phyloP scores from a whole-genome alignment of 2,113 vertebrate genomes.

The Hemicordylus capensis region DNA sequence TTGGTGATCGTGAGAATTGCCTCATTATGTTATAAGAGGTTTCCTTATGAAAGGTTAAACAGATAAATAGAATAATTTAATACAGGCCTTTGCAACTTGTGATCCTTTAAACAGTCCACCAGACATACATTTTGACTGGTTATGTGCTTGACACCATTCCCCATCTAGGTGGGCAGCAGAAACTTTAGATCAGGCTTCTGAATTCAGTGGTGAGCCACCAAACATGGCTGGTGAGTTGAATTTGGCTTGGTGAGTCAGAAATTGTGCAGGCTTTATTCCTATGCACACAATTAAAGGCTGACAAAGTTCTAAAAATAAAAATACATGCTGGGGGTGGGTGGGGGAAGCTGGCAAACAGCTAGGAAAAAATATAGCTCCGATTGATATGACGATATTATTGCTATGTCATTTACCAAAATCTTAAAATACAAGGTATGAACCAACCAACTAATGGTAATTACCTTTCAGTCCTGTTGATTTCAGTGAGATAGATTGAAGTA shows the following conservation, averaged over 20 bases:
- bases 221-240: background rate
- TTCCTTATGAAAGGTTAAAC: background rate
- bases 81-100: background rate
- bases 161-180: background rate
- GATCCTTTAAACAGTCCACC: background rate
- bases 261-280: background rate
- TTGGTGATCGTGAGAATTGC: no score
- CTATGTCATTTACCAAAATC: conserved; percentile 12
- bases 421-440: background rate
- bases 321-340: no score
- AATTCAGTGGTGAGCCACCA: background rate
- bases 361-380: background rate
- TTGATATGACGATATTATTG: conserved; percentile 3
- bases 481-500: background rate
- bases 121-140: background rate
- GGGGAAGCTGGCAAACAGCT: background rate
- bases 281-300: background rate
- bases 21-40: conserved; percentile 15
- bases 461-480: background rate
- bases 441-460: background rate
- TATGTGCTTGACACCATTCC: background rate
- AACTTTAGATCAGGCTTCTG: background rate
- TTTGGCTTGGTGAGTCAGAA: background rate
- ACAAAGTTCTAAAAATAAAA: background rate
- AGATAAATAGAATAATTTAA: background rate